Percentiles rank a stretch among this genome's conserved stretches.
Conservation (phyloP, 2,888 invertebrate genomes). For the Bedellia somnulentella region DNA sequence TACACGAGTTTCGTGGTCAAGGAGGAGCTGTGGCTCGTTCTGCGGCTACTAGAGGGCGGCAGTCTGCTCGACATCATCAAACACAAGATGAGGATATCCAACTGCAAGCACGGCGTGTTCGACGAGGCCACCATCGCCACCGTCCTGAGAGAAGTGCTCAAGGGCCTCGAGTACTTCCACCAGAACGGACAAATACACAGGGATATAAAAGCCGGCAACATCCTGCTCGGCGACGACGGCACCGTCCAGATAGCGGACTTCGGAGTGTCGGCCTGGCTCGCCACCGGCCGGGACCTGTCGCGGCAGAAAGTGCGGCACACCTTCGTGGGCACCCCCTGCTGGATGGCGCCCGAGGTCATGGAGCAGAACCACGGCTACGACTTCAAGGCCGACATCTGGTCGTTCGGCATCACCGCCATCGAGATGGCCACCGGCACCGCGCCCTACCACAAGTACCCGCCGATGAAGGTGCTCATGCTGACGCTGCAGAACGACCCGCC, state of each 20-base stretch:
- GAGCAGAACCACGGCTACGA: constrained; percentile 98
- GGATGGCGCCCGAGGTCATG: constrained; percentile 99
- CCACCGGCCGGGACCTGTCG: constrained; percentile 93
- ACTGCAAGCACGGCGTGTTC: constrained; percentile 95
- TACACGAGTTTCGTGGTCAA: constrained; percentile 98
- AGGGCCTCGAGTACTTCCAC: constrained; percentile 97
- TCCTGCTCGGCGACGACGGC: constrained; percentile 95
- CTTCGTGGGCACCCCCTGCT: constrained; percentile 99
- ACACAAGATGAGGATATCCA: constrained; percentile 88
- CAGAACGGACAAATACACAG: constrained; percentile 94
- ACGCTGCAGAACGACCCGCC: constrained; percentile 99
- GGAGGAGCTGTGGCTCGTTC: constrained; percentile 97
- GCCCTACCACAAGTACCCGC: constrained; percentile 99
- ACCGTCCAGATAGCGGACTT: constrained; percentile 99
- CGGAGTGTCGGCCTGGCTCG: constrained; percentile 98
- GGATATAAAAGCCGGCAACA: constrained; percentile 95
- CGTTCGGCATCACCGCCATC: constrained; percentile 95
- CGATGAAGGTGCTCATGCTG: constrained; percentile 99
- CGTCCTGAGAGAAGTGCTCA: constrained; percentile 92
- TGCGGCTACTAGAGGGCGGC: constrained; percentile 93
- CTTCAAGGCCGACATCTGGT: constrained; percentile 88
- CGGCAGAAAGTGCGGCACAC: constrained; percentile 97
- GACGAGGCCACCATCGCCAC: constrained; percentile 99
- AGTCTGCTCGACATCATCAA: constrained; percentile 91
- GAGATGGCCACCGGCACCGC: constrained; percentile 99